Evolutionary conservation across 2,113 vertebrate genomes (phyloP), one percentile per base, ranked within the genome.

Genomic region (Urocynchramus pylzowi): DNA sequence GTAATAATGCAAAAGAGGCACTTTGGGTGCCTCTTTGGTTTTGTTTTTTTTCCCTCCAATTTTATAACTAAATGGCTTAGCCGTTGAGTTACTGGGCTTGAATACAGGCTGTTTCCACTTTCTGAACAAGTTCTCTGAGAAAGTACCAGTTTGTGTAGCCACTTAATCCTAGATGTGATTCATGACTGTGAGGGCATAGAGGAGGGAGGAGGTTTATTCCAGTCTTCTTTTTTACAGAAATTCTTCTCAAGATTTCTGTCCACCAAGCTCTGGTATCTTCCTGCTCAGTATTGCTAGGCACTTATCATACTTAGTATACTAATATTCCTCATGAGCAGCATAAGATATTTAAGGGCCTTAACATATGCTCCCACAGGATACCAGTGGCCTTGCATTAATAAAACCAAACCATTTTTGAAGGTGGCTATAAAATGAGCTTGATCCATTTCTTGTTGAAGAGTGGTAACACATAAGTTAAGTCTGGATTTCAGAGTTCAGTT

Each of bases 1-100:
- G 14, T 37, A 60, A 30, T 39, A 56, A 60, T 35, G 24, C 9
- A 81, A 59, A 68, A 67, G 8, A 68, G 13, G 6, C 11, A 53
- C 35, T 12, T 27, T 83, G 17, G 30, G 21, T 20, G 16, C 42
- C 42, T 44, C 42, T 90, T 79, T 59, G 9, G 0, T 27, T 47
- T 64, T 31, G 9, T 0, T 13, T 9, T 47, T 12, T 28, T 7
- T 1, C 6, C 6, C 8, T 50, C 18, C 11, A 3, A 10, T 50
- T 68, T 13, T 37, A 20, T 22, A 50, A 39, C 16, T 73, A 53
- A 44, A 27, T 35, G 7, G 6, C 16, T 73, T 69, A 64, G 14
- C 3, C 8, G 4, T 28, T 49, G 8, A 45, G 16, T 73, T 81
- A 16, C 9, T 44, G 24, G 27, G 4, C 30, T 83, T 76, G 26